These are phyloP conservation scores for Drosophila subquinaria DNA, from an alignment of 2,888 invertebrate species.

Conservation along the genomic window DNA sequence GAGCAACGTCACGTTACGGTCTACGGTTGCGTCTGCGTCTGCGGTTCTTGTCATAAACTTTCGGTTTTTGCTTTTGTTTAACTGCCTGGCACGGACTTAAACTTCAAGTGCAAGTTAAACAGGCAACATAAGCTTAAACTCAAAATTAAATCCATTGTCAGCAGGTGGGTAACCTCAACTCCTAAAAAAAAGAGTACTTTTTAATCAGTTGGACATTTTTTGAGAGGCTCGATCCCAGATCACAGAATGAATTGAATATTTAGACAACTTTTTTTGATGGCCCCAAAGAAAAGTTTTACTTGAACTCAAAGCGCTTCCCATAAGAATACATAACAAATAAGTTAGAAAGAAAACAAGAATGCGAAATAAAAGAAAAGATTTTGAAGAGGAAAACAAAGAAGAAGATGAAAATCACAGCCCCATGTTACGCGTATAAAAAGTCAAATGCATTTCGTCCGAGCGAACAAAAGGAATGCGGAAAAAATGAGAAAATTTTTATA, in stretches of 20 bases:
- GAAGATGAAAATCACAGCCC: constrained; percentile 14
- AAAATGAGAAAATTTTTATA: constrained; percentile 19
- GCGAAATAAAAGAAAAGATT: constrained; percentile 20
- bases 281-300: constrained; percentile 32
- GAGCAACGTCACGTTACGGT: constrained; percentile 34
- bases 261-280: constrained; percentile 62
- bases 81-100: constrained; percentile 38
- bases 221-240: constrained; percentile 34
- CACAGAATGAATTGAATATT: constrained; percentile 70
- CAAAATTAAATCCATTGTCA: constrained; percentile 47
- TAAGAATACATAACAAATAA: constrained; percentile 53
- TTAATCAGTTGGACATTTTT: constrained; percentile 63
- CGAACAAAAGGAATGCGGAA: constrained; percentile 39
- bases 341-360: constrained; percentile 41
- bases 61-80: constrained; percentile 55
- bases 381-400: background rate
- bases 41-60: constrained; percentile 45
- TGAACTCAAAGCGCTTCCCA: constrained; percentile 48
- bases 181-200: constrained; percentile 24
- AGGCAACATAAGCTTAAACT: constrained; percentile 29
- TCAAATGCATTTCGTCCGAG: constrained; percentile 46
- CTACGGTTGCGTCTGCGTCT: constrained; percentile 36
- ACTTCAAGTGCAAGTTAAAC: constrained; percentile 50
- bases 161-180: constrained; percentile 45
- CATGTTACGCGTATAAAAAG: constrained; percentile 23